A percentile compares a stretch with the other conserved stretches of the same genome.
phyloP scores from a whole-genome alignment of 1,140 invertebrate genomes.

The Drosophila kurseongensis region DNA sequence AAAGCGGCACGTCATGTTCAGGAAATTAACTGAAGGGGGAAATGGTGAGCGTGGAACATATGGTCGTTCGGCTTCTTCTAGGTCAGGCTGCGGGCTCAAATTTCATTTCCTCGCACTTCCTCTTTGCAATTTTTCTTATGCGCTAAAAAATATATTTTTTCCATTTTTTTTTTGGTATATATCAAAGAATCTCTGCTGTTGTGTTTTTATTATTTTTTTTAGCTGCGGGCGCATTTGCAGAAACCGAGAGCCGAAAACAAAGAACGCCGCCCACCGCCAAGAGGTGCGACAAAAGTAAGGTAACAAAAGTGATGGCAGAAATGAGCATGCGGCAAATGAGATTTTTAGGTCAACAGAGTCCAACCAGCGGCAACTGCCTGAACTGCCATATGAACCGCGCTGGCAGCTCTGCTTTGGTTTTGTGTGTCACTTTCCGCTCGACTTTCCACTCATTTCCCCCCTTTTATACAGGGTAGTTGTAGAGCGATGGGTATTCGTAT shows the following conservation, averaged over 20 bases:
- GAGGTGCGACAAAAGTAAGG: slow-evolving; percentile 55
- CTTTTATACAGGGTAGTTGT: slow-evolving; percentile 13
- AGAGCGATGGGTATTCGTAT: not conserved
- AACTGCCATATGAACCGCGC: slow-evolving; percentile 47
- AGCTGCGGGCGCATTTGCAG: slow-evolving; percentile 48
- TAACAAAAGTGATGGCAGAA: slow-evolving; percentile 72
- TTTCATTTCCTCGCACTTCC: slow-evolving; percentile 69
- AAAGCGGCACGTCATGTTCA: slow-evolving; percentile 47
- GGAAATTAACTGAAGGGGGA: slow-evolving; percentile 49
- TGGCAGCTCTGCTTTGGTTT: slow-evolving; percentile 37
- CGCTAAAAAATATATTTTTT: slow-evolving; percentile 28
- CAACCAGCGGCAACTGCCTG: slow-evolving; percentile 49
- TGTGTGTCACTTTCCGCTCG: slow-evolving; percentile 68
- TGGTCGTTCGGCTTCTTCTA: slow-evolving; percentile 40
- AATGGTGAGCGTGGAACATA: slow-evolving; percentile 21
- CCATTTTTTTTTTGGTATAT: slow-evolving; percentile 37
- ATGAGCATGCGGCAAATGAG: slow-evolving; percentile 79
- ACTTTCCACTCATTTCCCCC: slow-evolving; percentile 44
- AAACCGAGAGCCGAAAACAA: slow-evolving; percentile 60
- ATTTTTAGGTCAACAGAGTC: slow-evolving; percentile 83
- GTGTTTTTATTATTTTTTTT: slow-evolving; percentile 39
- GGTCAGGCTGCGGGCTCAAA: slow-evolving; percentile 55
- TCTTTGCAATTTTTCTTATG: slow-evolving; percentile 21
- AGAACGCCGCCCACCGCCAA: slow-evolving; percentile 23
- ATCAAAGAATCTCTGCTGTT: slow-evolving; percentile 57